phyloP scores from a whole-genome alignment of 2,888 invertebrate species.

The Drosophila maculinotata region DNA sequence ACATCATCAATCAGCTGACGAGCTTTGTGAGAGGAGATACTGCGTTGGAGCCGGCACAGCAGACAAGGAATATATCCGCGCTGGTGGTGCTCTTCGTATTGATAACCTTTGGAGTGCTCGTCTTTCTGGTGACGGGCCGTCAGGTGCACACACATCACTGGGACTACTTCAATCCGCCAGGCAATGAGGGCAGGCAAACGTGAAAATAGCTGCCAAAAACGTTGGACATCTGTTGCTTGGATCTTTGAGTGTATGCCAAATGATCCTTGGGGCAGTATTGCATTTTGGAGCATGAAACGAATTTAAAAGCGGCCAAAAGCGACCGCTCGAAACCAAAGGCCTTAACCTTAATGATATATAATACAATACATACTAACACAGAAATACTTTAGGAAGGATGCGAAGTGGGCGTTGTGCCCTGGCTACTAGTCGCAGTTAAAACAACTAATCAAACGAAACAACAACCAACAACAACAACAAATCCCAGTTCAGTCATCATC shows the following conservation, averaged over 20 bases:
- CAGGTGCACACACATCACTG: conserved; percentile 93
- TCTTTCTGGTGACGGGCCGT: conserved; percentile 90
- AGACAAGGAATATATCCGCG: conserved; percentile 89
- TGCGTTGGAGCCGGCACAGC: conserved; percentile 64
- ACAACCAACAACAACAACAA: conserved; percentile 40
- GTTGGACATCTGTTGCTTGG: conserved; percentile 46
- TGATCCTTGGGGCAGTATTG: conserved; percentile 69
- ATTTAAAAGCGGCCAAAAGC: conserved; percentile 70
- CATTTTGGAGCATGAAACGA: conserved; percentile 82
- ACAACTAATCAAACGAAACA: conserved; percentile 49
- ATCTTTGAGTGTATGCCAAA: conserved; percentile 28
- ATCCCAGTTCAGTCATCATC: conserved; percentile 48
- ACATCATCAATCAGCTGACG: conserved; percentile 89
- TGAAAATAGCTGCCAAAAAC: conserved; percentile 55
- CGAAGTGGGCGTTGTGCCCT: conserved; percentile 45
- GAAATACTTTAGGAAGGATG: conserved; percentile 66
- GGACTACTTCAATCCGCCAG: conserved; percentile 95
- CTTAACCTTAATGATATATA: conserved; percentile 74
- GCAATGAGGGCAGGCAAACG: conserved; percentile 85
- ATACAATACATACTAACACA: conserved; percentile 55
- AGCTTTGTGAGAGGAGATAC: conserved; percentile 86
- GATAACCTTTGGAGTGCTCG: conserved; percentile 91
- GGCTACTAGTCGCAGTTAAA: conserved; percentile 62
- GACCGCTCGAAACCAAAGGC: conserved; percentile 76
- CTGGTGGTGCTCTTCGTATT: conserved; percentile 92